Percentiles rank a stretch among this genome's conserved stretches.
Evolutionary conservation across 2,797 vertebrate genomes (phyloP).

Genomic region (Anableps anableps): DNA sequence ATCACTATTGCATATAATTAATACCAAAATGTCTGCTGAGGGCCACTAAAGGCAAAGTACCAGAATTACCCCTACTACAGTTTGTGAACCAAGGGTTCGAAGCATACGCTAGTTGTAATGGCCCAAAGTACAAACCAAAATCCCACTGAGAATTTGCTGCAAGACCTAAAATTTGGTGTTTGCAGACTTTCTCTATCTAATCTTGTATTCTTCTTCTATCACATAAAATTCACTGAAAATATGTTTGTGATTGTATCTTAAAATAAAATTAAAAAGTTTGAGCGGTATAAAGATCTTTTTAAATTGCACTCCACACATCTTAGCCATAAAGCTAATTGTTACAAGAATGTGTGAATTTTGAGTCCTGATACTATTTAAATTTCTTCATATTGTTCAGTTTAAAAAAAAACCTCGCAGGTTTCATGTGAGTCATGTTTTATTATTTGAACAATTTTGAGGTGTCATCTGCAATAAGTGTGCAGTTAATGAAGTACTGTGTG

Average conservation of each 20-base stretch:
- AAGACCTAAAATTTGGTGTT: not conserved
- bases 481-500: conserved; percentile 36
- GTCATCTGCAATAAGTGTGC: conserved; percentile 57
- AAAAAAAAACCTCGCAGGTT: conserved; percentile 32
- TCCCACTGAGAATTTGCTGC: not conserved
- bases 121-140: not conserved
- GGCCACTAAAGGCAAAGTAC: not conserved
- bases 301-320: conserved; percentile 3
- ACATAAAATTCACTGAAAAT: not conserved
- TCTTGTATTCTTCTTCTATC: not conserved
- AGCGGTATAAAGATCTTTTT: not conserved
- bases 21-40: not conserved
- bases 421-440: conserved; percentile 31
- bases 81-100: not conserved
- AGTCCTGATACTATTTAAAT: conserved; percentile 33
- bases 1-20: not conserved
- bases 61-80: no score
- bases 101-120: not conserved
- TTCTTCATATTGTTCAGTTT: conserved; percentile 34
- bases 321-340: conserved; percentile 35
- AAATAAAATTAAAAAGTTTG: no score
- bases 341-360: conserved; percentile 12
- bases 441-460: conserved; percentile 47
- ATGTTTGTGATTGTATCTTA: not conserved
- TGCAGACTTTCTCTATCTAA: not conserved